Evolutionary conservation across 2,797 vertebrate species (phyloP).

Genomic region (Chloroceryle inda): DNA sequence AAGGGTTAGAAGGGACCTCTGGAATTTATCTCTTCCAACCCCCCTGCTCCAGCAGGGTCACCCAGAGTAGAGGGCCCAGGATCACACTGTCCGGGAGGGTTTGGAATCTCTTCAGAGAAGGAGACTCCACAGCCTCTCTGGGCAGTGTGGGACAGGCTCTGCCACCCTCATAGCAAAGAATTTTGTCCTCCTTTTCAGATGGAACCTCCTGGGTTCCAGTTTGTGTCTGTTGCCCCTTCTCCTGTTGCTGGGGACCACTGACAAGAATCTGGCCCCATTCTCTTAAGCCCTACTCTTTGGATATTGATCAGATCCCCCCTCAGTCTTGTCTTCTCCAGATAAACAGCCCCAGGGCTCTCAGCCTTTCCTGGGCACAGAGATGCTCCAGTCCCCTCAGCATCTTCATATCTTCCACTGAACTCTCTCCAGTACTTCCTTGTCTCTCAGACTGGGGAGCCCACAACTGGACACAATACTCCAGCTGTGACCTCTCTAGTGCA

Average conservation of each 20-base stretch:
- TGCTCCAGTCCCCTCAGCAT: background rate
- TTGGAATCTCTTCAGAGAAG: too few species aligned
- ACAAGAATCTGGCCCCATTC: background rate
- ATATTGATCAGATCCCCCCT: background rate
- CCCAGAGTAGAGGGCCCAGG: background rate
- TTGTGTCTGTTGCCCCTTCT: background rate
- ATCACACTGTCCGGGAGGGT: background rate
- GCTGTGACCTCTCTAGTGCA: background rate
- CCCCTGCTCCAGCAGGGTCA: background rate
- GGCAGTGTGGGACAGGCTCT: too few species aligned
- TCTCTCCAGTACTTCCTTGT: background rate
- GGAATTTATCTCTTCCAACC: background rate
- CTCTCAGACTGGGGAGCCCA: background rate
- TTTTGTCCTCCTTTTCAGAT: too few species aligned
- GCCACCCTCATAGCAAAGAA: background rate
- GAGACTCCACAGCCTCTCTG: too few species aligned
- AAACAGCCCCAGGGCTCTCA: background rate
- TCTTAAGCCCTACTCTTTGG: background rate
- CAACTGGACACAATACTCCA: background rate
- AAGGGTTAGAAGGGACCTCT: background rate
- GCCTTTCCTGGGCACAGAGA: background rate
- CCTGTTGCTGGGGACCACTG: background rate
- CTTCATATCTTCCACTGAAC: background rate
- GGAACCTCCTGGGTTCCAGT: background rate
- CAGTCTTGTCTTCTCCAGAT: background rate